Evolutionary conservation across 2,113 vertebrate genomes (phyloP).

Genomic region (Hydrochoerus hydrochaeris): DNA sequence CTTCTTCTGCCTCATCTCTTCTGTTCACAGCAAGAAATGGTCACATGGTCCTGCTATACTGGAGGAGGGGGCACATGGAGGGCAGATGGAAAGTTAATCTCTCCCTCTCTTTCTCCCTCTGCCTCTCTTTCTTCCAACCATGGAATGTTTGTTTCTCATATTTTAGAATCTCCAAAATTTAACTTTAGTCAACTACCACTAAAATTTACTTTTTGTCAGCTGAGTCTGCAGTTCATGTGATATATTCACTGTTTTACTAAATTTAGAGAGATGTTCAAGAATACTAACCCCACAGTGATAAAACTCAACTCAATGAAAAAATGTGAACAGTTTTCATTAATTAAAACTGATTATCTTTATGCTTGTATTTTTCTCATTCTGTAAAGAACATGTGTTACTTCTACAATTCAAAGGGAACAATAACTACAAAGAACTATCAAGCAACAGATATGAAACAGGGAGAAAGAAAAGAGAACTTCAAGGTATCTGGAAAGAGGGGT

Average conservation of each 20-base stretch:
- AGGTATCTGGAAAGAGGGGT: not conserved
- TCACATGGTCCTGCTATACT: not conserved
- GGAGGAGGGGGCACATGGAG: not conserved
- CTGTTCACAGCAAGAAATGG: not conserved
- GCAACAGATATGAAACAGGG: not conserved
- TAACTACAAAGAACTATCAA: not conserved
- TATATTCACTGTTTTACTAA: not conserved
- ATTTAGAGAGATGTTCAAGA: not conserved
- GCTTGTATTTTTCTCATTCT: not conserved
- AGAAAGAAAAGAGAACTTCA: not conserved
- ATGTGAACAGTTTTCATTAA: not conserved
- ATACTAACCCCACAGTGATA: not conserved
- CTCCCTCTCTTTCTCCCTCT: fast-evolving
- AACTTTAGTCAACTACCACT: not conserved
- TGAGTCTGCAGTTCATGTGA: not conserved
- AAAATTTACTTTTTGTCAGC: not conserved
- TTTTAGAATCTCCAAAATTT: not conserved
- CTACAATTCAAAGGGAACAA: not conserved
- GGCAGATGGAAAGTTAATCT: not conserved
- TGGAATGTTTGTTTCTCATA: not conserved
- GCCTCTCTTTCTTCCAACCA: not conserved
- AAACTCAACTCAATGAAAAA: not conserved
- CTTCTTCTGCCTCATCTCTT: not conserved
- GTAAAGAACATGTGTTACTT: not conserved
- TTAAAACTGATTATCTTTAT: constrained; percentile 25